Percentiles rank a stretch among this genome's conserved stretches.
Evolutionary conservation across 2,888 invertebrate species (phyloP).

Genomic region (Plutella xylostella): DNA sequence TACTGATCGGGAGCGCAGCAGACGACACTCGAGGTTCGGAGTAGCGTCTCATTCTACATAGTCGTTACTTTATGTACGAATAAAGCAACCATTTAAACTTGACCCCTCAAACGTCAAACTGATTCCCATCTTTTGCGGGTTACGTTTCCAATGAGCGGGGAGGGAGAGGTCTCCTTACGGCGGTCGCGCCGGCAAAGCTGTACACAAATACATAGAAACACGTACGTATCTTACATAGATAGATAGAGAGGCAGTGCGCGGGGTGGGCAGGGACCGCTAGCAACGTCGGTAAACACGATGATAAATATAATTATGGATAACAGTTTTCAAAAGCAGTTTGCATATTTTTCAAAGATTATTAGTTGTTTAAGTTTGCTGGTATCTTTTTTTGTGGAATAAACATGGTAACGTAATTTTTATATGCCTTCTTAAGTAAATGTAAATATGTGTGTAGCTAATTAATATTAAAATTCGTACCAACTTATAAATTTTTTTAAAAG

Average conservation of each 20-base stretch:
- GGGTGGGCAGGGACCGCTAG: slow-evolving; percentile 53
- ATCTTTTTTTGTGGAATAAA: no score
- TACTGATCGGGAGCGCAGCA: slow-evolving; percentile 61
- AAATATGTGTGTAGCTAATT: no score
- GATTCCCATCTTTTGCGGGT: slow-evolving; percentile 31
- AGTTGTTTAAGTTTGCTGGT: no score
- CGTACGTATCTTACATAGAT: slow-evolving; percentile 40
- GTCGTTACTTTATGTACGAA: slow-evolving; percentile 53
- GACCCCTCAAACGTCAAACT: slow-evolving; percentile 42
- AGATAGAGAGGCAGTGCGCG: slow-evolving; percentile 38
- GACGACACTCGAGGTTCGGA: slow-evolving; percentile 60
- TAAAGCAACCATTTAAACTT: slow-evolving; percentile 26
- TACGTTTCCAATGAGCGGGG: slow-evolving; percentile 34
- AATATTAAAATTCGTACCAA: no score
- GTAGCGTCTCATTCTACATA: slow-evolving; percentile 51
- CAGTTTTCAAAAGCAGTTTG: no score
- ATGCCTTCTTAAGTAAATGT: no score
- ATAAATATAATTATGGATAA: no score
- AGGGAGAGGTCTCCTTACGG: slow-evolving; percentile 34
- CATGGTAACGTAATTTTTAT: no score
- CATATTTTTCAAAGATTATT: no score
- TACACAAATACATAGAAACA: slow-evolving; percentile 63
- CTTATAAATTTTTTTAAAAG: no score
- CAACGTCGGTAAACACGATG: slow-evolving; percentile 18
- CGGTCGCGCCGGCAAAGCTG: slow-evolving; percentile 51